phyloP scores from a whole-genome alignment of 2,888 invertebrate genomes.

The Rhabditoides inermis region DNA sequence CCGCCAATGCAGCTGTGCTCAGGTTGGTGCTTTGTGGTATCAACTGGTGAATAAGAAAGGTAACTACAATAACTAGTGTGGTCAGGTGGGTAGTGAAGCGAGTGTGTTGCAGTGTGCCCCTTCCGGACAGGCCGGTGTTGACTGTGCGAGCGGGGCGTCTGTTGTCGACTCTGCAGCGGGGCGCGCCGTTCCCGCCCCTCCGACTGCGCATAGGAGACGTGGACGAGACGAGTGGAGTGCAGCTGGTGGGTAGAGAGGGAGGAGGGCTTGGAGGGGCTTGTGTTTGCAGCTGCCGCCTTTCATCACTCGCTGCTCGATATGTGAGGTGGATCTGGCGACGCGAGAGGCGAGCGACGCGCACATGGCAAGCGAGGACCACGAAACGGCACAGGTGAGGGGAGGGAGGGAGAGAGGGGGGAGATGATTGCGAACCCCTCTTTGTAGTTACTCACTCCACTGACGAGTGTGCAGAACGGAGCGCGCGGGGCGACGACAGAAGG shows the following conservation, averaged over 20 bases:
- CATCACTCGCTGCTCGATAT: constrained; percentile 25
- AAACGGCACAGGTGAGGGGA: constrained; percentile 16
- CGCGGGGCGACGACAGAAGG: no score
- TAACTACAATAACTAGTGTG: no score
- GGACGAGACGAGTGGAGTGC: background rate
- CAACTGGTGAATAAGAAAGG: no score
- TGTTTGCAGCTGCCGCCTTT: no score
- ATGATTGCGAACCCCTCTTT: no score
- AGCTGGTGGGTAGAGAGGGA: background rate
- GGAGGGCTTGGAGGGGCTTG: constrained; percentile 4
- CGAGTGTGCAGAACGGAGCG: background rate
- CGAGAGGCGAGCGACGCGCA: constrained; percentile 15
- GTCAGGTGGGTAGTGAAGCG: no score
- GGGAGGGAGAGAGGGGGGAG: no score
- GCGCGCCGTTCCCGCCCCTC: no score
- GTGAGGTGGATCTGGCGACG: constrained; percentile 20
- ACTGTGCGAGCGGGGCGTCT: background rate
- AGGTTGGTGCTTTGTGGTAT: no score
- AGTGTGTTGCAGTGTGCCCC: no score
- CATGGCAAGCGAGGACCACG: constrained; percentile 30
- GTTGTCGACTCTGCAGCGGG: background rate
- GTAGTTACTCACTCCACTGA: background rate
- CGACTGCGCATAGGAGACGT: background rate
- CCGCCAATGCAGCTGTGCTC: no score
- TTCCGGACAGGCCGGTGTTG: no score